Evolutionary conservation across 2,113 vertebrate species (phyloP), one percentile per base, ranked within the genome.

Genomic region (Neotragus pygmaeus): DNA sequence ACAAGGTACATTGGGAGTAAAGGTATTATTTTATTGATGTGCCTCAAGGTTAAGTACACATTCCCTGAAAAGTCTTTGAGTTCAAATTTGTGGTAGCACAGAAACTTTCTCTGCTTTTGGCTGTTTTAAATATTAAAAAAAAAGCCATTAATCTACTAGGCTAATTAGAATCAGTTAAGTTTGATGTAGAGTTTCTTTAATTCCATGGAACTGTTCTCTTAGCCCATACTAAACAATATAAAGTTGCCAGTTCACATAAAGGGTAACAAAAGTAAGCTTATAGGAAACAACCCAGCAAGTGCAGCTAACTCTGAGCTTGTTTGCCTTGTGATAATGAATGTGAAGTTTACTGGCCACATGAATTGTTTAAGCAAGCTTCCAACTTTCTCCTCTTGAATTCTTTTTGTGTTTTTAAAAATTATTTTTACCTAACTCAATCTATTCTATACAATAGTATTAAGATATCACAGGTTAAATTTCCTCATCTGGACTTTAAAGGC

Each of bases 361-460:
- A 97, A 96, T 49, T 95, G 62, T 45, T 98, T 87, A 91, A 91
- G 58, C 28, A 97, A 94, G 90, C 78, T 85, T 49, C 17, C 93
- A 96, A 83, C 36, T 96, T 96, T 96, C 19, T 27, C 16, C 66
- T 94, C 30, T 96, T 92, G 58, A 94, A 94, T 73, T 57, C 83
- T 58, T 91, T 81, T 95, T 75, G 23, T 85, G 30, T 55, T 82
- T 33, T 64, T 83, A 93, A 94, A 96, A 57, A 47, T 6, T 2
- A 33, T 15, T 87, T 92, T 70, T 43, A 84, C 33, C 87, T 82
- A 91, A 39, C 10, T 83, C 36, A 43, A 51, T 53, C 6, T 47
- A 91, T 94, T 81, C 3, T 13, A 19, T 55, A 95, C 27, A 92
- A 91, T 95, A 85, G 1, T 53, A 78, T 85, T 75, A 91, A 64